These are phyloP conservation scores for Synanthedon formicaeformis DNA, from an alignment of 2,888 invertebrate genomes.

Conservation along the genomic window DNA sequence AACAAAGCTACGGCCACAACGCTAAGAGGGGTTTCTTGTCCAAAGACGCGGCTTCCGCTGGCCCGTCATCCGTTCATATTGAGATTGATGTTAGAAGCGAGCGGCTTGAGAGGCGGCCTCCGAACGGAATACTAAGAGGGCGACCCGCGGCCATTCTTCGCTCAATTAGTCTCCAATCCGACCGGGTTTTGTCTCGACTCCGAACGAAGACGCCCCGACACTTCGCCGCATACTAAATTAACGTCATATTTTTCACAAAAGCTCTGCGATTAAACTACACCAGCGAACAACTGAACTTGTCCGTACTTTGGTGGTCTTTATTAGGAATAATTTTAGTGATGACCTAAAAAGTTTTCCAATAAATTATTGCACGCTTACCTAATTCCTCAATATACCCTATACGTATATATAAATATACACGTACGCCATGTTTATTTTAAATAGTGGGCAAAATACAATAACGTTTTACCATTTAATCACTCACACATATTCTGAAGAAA, in stretches of 20 bases:
- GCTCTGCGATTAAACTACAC: slow-evolving; percentile 43
- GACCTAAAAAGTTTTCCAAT: background rate
- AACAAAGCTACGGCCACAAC: slow-evolving; percentile 26
- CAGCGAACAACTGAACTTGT: slow-evolving; percentile 20
- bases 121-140: slow-evolving; percentile 60
- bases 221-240: slow-evolving; percentile 58
- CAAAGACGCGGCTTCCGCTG: slow-evolving; percentile 46
- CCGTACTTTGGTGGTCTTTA: slow-evolving; percentile 3
- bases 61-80: slow-evolving; percentile 61
- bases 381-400: too few species aligned
- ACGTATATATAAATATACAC: too few species aligned
- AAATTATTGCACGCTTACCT: too few species aligned
- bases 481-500: background rate
- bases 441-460: too few species aligned
- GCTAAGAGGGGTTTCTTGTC: slow-evolving; percentile 66
- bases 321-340: background rate
- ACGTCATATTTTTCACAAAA: slow-evolving; percentile 57
- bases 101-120: slow-evolving; percentile 35
- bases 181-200: slow-evolving; percentile 36
- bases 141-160: slow-evolving; percentile 47
- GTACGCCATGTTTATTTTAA: too few species aligned
- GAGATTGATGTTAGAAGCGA: slow-evolving; percentile 58
- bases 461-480: background rate
- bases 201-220: slow-evolving; percentile 33
- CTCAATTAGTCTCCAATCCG: slow-evolving; percentile 59